Conservation (phyloP, 2,113 vertebrate species). For the Phalacrocorax aristotelis region DNA sequence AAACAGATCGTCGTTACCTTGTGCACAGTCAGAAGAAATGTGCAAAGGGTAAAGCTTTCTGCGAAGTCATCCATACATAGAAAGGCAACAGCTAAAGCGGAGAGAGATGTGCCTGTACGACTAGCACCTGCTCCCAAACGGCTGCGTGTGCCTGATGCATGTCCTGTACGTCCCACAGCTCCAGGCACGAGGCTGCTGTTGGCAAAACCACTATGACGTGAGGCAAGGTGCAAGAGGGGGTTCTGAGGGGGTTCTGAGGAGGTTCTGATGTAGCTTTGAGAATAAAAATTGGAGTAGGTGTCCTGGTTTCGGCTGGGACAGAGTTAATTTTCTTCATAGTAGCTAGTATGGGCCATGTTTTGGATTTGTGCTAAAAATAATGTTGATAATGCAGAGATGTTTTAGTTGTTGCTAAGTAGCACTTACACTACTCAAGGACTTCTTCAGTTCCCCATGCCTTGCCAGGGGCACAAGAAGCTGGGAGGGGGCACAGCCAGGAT, state of each 20-base stretch:
- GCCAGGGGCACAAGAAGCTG: no score
- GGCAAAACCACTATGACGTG: no score
- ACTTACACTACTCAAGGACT: no score
- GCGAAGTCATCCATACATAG: background rate
- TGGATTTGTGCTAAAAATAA: no score
- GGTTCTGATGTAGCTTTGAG: background rate
- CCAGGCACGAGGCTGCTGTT: background rate
- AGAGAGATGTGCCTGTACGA: background rate
- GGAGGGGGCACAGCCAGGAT: no score
- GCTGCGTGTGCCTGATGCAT: fast-evolving
- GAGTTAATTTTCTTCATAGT: no score
- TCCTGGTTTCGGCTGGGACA: no score
- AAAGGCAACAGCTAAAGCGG: background rate
- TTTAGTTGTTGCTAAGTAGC: no score
- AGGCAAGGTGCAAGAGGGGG: background rate
- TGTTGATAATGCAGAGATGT: no score
- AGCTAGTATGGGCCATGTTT: no score
- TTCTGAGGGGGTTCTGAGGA: background rate
- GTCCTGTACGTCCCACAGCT: background rate
- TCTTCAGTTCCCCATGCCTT: no score
- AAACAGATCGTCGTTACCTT: background rate
- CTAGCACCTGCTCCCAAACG: background rate
- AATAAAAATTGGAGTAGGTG: background rate
- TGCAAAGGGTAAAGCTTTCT: background rate
- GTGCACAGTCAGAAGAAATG: fast-evolving